These are phyloP conservation scores for Hirundichthys speculiger DNA, from an alignment of 2,113 vertebrate species.

Conservation along the genomic window DNA sequence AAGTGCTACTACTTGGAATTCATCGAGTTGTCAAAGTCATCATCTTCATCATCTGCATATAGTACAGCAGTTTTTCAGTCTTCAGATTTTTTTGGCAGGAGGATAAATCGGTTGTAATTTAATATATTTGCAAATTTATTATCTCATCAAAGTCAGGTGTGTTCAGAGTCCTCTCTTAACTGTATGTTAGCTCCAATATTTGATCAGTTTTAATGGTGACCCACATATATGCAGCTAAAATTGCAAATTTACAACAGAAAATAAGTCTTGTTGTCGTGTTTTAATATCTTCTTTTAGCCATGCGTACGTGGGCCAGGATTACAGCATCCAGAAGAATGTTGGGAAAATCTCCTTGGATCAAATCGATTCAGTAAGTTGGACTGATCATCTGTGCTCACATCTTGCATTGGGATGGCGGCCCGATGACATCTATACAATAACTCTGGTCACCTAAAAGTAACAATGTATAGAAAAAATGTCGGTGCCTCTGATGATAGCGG, in stretches of 20 bases:
- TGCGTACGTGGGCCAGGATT: conserved; percentile 95
- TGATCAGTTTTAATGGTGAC: conserved; percentile 1
- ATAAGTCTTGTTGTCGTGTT: conserved; percentile 5
- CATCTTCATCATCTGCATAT: background rate
- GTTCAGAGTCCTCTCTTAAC: background rate
- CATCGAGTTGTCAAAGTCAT: background rate
- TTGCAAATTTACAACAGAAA: background rate
- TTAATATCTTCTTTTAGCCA: conserved; percentile 79
- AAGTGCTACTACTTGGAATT: background rate
- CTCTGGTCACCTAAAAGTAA: background rate
- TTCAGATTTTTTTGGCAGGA: too few species aligned
- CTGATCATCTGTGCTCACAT: conserved; percentile 3
- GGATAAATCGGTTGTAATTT: too few species aligned
- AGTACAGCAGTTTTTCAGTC: too few species aligned
- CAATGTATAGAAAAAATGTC: background rate
- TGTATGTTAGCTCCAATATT: too few species aligned
- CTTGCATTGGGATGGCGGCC: background rate
- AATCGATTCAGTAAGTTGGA: conserved; percentile 89
- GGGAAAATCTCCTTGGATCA: conserved; percentile 96
- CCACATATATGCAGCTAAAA: background rate
- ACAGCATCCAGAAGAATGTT: conserved; percentile 87
- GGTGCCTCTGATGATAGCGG: background rate
- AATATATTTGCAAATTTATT: background rate
- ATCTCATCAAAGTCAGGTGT: background rate
- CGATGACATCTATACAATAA: background rate